Evolutionary conservation across 2,113 vertebrate genomes (phyloP).

Genomic region (Fulmarus glacialis): DNA sequence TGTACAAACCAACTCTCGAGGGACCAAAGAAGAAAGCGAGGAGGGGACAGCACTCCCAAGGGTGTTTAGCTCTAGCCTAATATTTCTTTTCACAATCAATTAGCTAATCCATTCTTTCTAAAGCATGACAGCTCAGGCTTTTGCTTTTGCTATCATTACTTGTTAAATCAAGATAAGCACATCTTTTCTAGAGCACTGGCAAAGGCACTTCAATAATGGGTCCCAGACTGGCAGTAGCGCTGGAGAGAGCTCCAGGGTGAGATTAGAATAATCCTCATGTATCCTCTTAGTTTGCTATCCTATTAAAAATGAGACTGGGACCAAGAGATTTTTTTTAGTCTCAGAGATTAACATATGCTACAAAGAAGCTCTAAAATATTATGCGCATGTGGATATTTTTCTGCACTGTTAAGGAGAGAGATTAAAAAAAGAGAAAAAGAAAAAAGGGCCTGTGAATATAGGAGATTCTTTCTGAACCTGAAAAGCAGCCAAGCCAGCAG

Average conservation of each 20-base stretch:
- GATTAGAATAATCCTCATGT: conserved; percentile 57
- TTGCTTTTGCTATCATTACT: conserved; percentile 8
- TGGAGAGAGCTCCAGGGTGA: conserved; percentile 26
- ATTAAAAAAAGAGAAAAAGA: neutral
- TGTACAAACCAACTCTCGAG: too few relatives aligned
- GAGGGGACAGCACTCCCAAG: neutral
- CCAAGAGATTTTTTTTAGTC: neutral
- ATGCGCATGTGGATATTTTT: neutral
- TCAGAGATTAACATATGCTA: conserved; percentile 9
- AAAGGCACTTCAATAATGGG: neutral
- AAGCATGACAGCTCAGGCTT: conserved; percentile 6
- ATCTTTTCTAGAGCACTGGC: conserved; percentile 32
- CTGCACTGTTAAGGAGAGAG: neutral
- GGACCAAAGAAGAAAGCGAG: neutral
- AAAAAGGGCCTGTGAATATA: neutral
- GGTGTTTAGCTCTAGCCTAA: neutral
- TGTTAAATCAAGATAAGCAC: conserved; percentile 58
- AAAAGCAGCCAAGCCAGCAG: conserved; percentile 4
- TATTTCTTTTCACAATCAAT: conserved; percentile 29
- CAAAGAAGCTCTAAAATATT: conserved; percentile 29
- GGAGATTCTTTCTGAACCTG: neutral
- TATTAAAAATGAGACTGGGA: conserved; percentile 49
- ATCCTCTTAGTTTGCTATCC: conserved; percentile 51
- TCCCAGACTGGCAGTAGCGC: neutral
- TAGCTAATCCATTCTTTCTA: conserved; percentile 20